Base-by-base conservation (phyloP, 2,113 vertebrate genomes). In the Melanostigma gelatinosum region DNA sequence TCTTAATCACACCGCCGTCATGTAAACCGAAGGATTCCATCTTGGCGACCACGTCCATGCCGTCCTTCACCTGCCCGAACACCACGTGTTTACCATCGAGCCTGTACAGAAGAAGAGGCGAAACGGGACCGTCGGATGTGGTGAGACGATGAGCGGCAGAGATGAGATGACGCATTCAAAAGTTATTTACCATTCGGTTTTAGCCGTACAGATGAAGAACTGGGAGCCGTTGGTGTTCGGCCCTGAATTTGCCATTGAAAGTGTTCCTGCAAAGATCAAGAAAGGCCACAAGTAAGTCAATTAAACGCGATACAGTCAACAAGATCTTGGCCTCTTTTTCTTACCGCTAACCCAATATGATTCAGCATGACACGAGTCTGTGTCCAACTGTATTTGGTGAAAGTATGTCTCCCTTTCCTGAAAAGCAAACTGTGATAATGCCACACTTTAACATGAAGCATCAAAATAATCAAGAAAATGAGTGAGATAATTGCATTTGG, bases 241-340 rank as follows among this genome's bases (percentile, higher is more conserved):
- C 54, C 98, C 97, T 1, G 97, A 97, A 6, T 99, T 99, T 7
- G 97, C 98, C 98, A 99, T 99, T 27, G 98, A 99, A 63, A 99
- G 94, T 27, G 96, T 93, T 90, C 98, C 98, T 99, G 80, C 13
- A 83, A 82, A 38, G 75, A 50, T 64, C 0, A 1, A 44, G 34
- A n/a, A 74, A 84, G 4, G 44, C 13, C 44, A 83, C 55, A 74
- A 70, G n/a, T 20, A 50, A 74, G 75, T 40, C 27, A 60, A 22
- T 61, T 70, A 48, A 72, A 62, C 1, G 13, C 46, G 16, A 79
- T 13, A 2, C 71, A 52, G 64, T 71, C 27, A 72, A 72, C 29
- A 71, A 75, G 18, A 70, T 44, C 48, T 58, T 4, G 13, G n/a
- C 29, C 44, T 69, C 44, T 29, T 29, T 3, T 50, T 27, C 72